Conservation (phyloP, 1,140 invertebrate species). For the Thaumetopoea pityocampa region DNA sequence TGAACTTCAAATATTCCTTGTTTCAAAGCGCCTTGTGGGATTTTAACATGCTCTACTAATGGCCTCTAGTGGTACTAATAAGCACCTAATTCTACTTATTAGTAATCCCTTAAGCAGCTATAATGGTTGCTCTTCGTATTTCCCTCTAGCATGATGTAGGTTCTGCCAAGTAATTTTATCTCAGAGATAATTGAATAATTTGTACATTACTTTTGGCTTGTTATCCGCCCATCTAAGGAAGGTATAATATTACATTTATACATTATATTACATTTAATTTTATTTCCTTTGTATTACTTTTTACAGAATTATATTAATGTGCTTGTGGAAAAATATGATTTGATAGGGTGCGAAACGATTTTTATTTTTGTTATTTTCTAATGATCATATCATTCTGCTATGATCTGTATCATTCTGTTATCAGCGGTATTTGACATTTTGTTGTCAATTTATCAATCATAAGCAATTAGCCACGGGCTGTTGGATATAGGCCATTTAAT, state of each 20-base stretch:
- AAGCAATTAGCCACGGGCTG: too few species aligned
- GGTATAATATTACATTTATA: not conserved
- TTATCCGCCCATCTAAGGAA: not conserved
- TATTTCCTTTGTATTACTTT: too few species aligned
- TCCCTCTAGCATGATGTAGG: not conserved
- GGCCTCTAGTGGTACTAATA: conserved; percentile 3
- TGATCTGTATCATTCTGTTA: too few species aligned
- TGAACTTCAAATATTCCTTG: not conserved
- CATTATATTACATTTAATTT: not conserved
- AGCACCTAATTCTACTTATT: conserved; percentile 1
- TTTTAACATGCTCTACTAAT: conserved; percentile 2
- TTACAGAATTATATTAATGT: too few species aligned
- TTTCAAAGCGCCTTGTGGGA: not conserved
- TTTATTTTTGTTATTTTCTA: too few species aligned
- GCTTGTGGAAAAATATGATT: too few species aligned
- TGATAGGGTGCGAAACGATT: too few species aligned
- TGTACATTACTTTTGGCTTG: not conserved
- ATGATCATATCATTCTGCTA: too few species aligned
- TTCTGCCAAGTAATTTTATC: conserved; percentile 2
- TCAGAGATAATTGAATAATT: conserved; percentile 6
- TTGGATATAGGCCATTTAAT: too few species aligned
- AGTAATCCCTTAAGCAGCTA: conserved; percentile 10
- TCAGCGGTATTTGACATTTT: too few species aligned
- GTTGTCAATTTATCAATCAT: too few species aligned
- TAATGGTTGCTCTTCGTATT: conserved; percentile 5